phyloP scores from a whole-genome alignment of 2,797 vertebrate genomes.

The Ctenopoma multispine region DNA sequence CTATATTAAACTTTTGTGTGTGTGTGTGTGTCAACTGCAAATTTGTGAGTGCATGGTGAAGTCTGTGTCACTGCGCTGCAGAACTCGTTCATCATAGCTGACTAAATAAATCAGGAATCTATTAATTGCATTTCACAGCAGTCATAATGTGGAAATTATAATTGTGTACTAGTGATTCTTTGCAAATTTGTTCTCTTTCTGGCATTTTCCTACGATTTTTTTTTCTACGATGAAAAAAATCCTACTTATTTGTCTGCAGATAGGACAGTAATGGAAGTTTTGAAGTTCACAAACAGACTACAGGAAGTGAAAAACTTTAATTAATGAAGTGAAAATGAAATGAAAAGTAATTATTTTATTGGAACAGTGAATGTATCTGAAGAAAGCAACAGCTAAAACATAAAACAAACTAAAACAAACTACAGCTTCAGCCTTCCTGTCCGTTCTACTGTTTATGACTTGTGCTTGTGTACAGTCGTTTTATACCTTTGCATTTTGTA shows the following conservation, averaged over 20 bases:
- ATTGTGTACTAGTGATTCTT: slow-evolving; percentile 37
- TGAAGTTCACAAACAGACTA: background rate
- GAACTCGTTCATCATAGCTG: slow-evolving; percentile 58
- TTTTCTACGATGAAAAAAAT: background rate
- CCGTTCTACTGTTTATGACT: background rate
- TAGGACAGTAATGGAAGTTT: background rate
- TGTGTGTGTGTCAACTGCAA: background rate
- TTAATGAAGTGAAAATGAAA: slow-evolving; percentile 9
- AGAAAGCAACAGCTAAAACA: too few species aligned
- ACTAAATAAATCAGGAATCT: slow-evolving; percentile 74
- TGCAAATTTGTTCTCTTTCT: slow-evolving; percentile 26
- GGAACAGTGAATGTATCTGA: background rate
- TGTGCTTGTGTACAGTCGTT: slow-evolving; percentile 13
- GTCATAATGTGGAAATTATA: slow-evolving; percentile 71
- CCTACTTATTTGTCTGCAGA: slow-evolving; percentile 18
- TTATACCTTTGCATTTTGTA: slow-evolving; percentile 13
- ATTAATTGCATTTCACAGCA: slow-evolving; percentile 73
- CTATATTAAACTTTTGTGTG: slow-evolving; percentile 33
- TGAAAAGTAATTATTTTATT: slow-evolving; percentile 20
- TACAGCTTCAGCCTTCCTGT: too few species aligned
- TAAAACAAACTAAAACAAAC: too few species aligned
- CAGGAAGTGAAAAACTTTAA: slow-evolving; percentile 9
- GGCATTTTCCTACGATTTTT: slow-evolving; percentile 6
- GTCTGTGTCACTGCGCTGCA: slow-evolving; percentile 28
- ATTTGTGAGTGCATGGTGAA: background rate